Percentiles rank a stretch among this genome's conserved stretches.
These are phyloP conservation scores for Cyprinella venusta DNA, from an alignment of 2,797 vertebrate species.

Conservation along the genomic window DNA sequence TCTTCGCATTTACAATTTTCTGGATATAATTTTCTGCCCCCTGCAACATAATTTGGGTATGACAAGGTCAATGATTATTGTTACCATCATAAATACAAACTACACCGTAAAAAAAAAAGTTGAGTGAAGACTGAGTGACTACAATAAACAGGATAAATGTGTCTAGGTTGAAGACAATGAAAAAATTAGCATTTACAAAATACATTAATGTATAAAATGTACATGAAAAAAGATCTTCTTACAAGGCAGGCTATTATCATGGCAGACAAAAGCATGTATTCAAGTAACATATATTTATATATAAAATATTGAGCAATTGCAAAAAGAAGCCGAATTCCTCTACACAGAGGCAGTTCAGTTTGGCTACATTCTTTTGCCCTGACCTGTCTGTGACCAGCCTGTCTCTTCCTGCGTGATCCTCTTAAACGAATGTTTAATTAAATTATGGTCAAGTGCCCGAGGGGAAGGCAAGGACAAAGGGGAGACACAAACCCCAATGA, in stretches of 20 bases:
- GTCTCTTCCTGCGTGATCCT: conserved; percentile 59
- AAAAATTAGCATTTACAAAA: neutral
- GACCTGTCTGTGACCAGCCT: conserved; percentile 59
- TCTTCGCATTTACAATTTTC: neutral
- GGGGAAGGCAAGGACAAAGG: conserved; percentile 43
- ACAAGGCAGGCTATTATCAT: neutral
- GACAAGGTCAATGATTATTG: neutral
- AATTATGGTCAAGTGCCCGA: conserved; percentile 57
- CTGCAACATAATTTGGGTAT: neutral
- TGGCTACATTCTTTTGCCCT: conserved; percentile 48
- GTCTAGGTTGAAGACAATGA: neutral
- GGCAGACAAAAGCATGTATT: neutral
- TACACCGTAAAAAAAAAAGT: neutral
- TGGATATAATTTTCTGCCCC: neutral
- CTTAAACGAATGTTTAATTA: conserved; percentile 62
- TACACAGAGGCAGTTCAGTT: conserved; percentile 34
- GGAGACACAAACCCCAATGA: conserved; percentile 57
- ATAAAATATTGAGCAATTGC: neutral
- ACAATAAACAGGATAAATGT: neutral
- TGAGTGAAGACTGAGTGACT: neutral
- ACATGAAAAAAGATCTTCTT: neutral
- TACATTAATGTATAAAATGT: neutral
- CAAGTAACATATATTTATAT: neutral
- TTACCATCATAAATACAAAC: neutral
- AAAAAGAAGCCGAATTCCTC: conserved; percentile 13